Percentiles rank a stretch among this genome's conserved stretches.
Conservation (phyloP, 2,888 invertebrate genomes). For the Leptogaster cylindrica region DNA sequence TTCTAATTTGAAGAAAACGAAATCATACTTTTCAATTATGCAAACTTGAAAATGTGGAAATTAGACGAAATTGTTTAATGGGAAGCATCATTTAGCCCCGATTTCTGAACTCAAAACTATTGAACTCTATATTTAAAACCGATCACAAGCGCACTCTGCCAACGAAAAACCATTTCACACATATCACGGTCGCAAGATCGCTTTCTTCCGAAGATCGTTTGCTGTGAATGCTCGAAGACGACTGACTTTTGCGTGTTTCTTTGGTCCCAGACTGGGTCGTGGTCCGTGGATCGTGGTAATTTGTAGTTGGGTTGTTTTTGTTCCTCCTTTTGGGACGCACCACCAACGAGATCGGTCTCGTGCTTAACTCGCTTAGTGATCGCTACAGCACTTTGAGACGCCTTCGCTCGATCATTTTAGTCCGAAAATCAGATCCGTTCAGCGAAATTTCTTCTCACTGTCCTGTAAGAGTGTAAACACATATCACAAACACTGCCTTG, state of each 20-base stretch:
- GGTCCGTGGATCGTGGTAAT: neutral
- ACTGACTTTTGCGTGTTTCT: slow-evolving; percentile 22
- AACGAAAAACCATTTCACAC: too few species aligned
- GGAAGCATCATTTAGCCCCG: too few species aligned
- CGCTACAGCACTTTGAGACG: neutral
- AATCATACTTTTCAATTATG: too few species aligned
- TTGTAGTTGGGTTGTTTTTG: neutral
- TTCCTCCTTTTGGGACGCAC: slow-evolving; percentile 1
- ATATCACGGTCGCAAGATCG: too few species aligned
- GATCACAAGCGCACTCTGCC: too few species aligned
- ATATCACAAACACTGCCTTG: slow-evolving; percentile 11
- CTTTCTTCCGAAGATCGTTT: slow-evolving; percentile 18
- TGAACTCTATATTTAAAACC: too few species aligned
- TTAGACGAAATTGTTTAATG: too few species aligned
- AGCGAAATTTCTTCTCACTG: neutral
- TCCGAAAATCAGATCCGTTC: slow-evolving; percentile 1
- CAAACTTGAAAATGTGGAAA: too few species aligned
- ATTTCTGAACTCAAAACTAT: too few species aligned
- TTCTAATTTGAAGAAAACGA: too few species aligned
- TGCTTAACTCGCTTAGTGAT: slow-evolving; percentile 3
- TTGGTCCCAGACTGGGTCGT: slow-evolving; percentile 13
- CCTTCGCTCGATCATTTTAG: slow-evolving; percentile 5
- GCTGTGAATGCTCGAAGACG: slow-evolving; percentile 15
- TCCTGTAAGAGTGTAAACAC: neutral
- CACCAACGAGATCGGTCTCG: slow-evolving; percentile 4